Percentiles rank a stretch among this genome's conserved stretches.
phyloP scores from a whole-genome alignment of 2,888 invertebrate species.

The Scaptomyza parva region DNA sequence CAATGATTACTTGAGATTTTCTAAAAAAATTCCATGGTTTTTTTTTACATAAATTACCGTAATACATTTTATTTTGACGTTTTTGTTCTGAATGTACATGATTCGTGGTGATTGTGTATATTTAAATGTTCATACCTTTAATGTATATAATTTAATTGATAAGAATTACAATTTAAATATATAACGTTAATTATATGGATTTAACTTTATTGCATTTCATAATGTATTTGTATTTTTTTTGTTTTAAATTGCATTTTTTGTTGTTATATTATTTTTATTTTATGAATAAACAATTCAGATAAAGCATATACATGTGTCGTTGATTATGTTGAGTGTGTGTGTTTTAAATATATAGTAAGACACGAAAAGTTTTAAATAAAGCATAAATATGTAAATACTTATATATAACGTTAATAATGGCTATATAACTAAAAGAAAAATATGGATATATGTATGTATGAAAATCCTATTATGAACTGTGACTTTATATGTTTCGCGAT shows the following conservation, averaged over 20 bases:
- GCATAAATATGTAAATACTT: conserved; percentile 56
- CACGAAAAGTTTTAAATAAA: conserved; percentile 69
- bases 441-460: conserved; percentile 46
- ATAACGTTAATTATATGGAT: conserved; percentile 69
- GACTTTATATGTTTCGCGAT: conserved; percentile 58
- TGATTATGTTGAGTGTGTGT: conserved; percentile 70
- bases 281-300: conserved; percentile 49
- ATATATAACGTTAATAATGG: conserved; percentile 59
- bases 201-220: conserved; percentile 61
- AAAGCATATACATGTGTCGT: conserved; percentile 74
- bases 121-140: conserved; percentile 43
- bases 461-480: conserved; percentile 67
- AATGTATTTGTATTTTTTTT: conserved; percentile 28
- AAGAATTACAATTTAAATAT: conserved; percentile 70
- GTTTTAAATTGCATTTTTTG: conserved; percentile 58
- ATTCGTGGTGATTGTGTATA: conserved; percentile 43
- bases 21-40: conserved; percentile 12
- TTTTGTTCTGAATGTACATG: conserved; percentile 74
- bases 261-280: conserved; percentile 33
- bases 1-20: conserved; percentile 15
- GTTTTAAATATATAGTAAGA: conserved; percentile 59
- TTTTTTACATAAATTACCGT: conserved; percentile 67
- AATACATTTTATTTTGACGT: conserved; percentile 63
- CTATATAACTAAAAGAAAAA: conserved; percentile 62
- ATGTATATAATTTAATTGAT: conserved; percentile 65